These are phyloP conservation scores for Thera britannica DNA, from an alignment of 2,888 invertebrate species.

Conservation along the genomic window DNA sequence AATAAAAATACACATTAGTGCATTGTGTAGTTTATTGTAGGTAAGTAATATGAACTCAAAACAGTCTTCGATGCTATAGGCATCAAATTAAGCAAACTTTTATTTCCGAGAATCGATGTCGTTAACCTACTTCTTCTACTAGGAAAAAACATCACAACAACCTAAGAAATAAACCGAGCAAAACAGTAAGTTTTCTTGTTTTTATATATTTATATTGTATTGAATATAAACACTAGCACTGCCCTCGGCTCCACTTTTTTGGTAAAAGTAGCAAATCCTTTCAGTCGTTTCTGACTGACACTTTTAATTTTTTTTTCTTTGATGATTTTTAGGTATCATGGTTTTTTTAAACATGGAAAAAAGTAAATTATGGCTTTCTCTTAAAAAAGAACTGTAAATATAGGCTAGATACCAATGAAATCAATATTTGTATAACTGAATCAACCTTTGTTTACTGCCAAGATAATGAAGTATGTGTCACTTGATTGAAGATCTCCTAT, in stretches of 20 bases:
- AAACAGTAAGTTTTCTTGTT: too few relatives aligned
- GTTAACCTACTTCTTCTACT: not conserved
- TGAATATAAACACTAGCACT: too few relatives aligned
- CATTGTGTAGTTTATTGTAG: too few relatives aligned
- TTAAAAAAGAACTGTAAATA: conserved; percentile 1
- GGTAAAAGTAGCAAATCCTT: too few relatives aligned
- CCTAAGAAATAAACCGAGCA: too few relatives aligned
- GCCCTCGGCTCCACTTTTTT: too few relatives aligned
- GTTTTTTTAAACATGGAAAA: not conserved
- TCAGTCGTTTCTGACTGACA: too few relatives aligned
- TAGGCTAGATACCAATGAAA: conserved; percentile 2
- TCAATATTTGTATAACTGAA: conserved; percentile 20
- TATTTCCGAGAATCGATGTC: conserved; percentile 17
- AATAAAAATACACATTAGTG: too few relatives aligned
- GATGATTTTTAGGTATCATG: not conserved
- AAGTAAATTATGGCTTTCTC: not conserved
- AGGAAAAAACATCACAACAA: not conserved
- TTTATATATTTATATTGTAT: too few relatives aligned
- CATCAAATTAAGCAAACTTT: conserved; percentile 23
- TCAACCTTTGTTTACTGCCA: conserved; percentile 4
- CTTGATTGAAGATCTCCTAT: conserved; percentile 12
- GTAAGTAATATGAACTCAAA: conserved; percentile 38
- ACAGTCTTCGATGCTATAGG: conserved; percentile 33
- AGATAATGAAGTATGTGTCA: conserved; percentile 23
- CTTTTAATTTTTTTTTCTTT: too few relatives aligned